Conservation (phyloP, 1,140 invertebrate species). For the Drosophila insularis region DNA sequence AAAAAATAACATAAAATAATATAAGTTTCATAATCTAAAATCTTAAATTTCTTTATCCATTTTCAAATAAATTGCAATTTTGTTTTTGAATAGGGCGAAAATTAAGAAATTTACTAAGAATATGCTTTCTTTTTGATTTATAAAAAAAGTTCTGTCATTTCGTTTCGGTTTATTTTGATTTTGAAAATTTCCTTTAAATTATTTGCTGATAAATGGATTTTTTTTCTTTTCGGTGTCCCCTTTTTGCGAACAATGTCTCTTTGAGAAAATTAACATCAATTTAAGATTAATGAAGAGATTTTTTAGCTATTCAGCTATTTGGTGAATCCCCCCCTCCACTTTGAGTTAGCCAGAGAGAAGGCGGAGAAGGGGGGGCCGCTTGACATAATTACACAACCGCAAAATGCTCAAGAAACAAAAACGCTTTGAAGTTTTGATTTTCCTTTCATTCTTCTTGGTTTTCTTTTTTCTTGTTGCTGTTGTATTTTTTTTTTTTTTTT, state of each 20-base stretch:
- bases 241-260: background rate
- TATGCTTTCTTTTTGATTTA: too few relatives aligned
- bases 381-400: background rate
- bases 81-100: too few relatives aligned
- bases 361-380: too few relatives aligned
- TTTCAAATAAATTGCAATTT: too few relatives aligned
- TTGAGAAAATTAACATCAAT: background rate
- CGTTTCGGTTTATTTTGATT: background rate
- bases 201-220: background rate
- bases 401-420: background rate
- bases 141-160: too few relatives aligned
- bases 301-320: constrained; percentile 4
- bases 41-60: too few relatives aligned
- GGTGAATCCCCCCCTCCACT: background rate
- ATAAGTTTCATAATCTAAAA: too few relatives aligned
- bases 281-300: constrained; percentile 6
- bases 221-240: too few relatives aligned
- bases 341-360: too few relatives aligned
- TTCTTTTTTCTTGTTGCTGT: too few relatives aligned
- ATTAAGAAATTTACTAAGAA: too few relatives aligned
- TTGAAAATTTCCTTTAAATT: background rate
- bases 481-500: background rate
- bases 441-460: background rate
- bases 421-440: constrained; percentile 11
- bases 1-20: too few relatives aligned